Conservation (phyloP, 2,113 vertebrate genomes). For the Calypte anna region DNA sequence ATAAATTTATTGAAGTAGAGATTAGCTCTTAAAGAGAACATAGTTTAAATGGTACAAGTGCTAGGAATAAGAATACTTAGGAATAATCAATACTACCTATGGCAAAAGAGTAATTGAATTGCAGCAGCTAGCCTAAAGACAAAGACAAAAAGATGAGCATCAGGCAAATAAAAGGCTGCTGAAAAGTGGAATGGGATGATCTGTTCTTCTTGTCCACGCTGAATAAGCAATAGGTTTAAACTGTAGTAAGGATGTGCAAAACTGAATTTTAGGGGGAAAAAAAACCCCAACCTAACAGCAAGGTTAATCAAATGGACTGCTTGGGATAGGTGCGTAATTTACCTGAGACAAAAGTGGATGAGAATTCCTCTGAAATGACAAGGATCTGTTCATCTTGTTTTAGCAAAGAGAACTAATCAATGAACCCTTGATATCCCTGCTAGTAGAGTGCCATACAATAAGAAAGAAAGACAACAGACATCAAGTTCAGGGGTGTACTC, state of each 20-base stretch:
- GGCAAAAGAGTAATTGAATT: conserved; percentile 56
- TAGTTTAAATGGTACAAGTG: conserved; percentile 3
- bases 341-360: not conserved
- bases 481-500: not conserved
- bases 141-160: conserved; percentile 9
- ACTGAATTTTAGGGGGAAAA: not conserved
- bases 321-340: not conserved
- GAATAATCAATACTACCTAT: conserved; percentile 49
- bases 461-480: not conserved
- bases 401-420: not conserved
- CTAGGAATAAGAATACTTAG: not conserved
- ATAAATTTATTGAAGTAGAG: not conserved
- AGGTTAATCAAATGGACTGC: not conserved
- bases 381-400: not conserved
- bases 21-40: not conserved
- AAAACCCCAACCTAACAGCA: not conserved
- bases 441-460: not conserved
- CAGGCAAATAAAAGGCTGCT: conserved; percentile 37
- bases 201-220: not conserved
- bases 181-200: not conserved
- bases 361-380: not conserved
- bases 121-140: conserved; percentile 42
- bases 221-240: not conserved
- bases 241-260: not conserved
- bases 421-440: not conserved